These are phyloP conservation scores for Lasius platythorax DNA, from an alignment of 2,888 invertebrate species.

Conservation along the genomic window DNA sequence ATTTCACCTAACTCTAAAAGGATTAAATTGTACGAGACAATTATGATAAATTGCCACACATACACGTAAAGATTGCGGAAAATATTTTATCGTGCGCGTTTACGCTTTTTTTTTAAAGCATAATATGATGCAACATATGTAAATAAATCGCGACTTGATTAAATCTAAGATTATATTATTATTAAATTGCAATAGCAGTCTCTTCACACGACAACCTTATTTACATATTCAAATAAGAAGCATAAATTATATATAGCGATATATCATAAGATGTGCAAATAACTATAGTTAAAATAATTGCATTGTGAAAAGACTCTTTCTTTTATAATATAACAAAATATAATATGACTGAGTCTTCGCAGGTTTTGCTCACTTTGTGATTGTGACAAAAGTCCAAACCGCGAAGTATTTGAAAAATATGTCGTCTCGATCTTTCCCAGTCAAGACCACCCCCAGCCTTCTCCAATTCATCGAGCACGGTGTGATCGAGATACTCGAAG, in stretches of 20 bases:
- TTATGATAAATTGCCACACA: neutral
- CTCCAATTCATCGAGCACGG: conserved; percentile 94
- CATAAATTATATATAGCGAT: neutral
- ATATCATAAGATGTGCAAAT: neutral
- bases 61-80: neutral
- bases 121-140: neutral
- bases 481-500: conserved; percentile 95
- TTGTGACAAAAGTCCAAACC: conserved; percentile 94
- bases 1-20: neutral
- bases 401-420: conserved; percentile 93
- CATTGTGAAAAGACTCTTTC: neutral
- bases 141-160: neutral
- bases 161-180: neutral
- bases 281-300: conserved; percentile 1
- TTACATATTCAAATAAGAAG: neutral
- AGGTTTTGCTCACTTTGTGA: conserved; percentile 90
- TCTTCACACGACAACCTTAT: neutral
- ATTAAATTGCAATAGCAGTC: neutral
- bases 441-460: conserved; percentile 91
- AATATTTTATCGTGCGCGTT: neutral
- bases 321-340: neutral
- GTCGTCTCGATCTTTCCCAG: conserved; percentile 91
- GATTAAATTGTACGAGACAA: neutral
- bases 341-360: neutral
- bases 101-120: neutral